phyloP scores from a whole-genome alignment of 1,140 invertebrate genomes.

The Anagrus nilaparvatae region DNA sequence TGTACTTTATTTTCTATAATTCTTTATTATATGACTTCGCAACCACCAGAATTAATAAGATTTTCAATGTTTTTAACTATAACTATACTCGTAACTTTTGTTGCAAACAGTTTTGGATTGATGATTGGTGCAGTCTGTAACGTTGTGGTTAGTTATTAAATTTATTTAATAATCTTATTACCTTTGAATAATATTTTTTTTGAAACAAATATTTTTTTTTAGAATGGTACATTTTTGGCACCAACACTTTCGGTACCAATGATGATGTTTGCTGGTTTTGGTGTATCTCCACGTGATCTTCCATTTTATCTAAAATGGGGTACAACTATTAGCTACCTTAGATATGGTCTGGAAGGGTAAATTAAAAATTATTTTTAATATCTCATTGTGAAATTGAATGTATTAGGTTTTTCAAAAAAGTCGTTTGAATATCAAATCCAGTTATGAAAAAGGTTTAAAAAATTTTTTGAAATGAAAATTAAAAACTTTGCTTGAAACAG shows the following conservation, averaged over 20 bases:
- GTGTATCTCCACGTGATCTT: slow-evolving; percentile 63
- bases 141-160: slow-evolving; percentile 57
- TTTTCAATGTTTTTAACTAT: slow-evolving; percentile 77
- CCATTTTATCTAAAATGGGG: slow-evolving; percentile 78
- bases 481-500: not conserved
- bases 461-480: not conserved
- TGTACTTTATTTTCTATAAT: slow-evolving; percentile 71
- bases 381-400: no score
- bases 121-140: slow-evolving; percentile 77
- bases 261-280: slow-evolving; percentile 84
- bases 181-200: not conserved
- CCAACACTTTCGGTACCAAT: slow-evolving; percentile 68
- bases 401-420: no score
- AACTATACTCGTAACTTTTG: slow-evolving; percentile 70
- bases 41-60: slow-evolving; percentile 64
- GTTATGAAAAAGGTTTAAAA: no score
- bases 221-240: slow-evolving; percentile 75
- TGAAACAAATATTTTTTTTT: slow-evolving; percentile 19
- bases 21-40: slow-evolving; percentile 78
- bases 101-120: slow-evolving; percentile 80
- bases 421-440: no score
- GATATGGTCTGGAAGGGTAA: slow-evolving; percentile 78
- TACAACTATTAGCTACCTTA: slow-evolving; percentile 75
- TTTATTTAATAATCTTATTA: not conserved
- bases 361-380: slow-evolving; percentile 2